Percentiles rank a stretch among this genome's conserved stretches.
phyloP scores from a whole-genome alignment of 2,888 invertebrate genomes.

The Sicus ferrugineus region DNA sequence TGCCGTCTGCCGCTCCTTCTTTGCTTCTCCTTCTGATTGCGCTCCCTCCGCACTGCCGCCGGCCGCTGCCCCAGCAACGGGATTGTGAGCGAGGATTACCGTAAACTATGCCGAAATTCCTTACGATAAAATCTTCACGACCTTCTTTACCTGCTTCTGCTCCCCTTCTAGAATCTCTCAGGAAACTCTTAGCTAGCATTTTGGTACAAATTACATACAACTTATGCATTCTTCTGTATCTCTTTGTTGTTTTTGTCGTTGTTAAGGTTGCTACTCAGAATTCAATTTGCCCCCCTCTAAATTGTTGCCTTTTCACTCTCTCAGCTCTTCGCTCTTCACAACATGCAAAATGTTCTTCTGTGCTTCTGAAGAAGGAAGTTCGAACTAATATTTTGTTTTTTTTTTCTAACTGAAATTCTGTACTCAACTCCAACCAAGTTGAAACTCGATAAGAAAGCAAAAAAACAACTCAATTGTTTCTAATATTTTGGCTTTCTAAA shows the following conservation, averaged over 20 bases:
- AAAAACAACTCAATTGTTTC: neutral
- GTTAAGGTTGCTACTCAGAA: neutral
- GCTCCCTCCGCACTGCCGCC: too few relatives aligned
- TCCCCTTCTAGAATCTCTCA: neutral
- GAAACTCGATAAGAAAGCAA: neutral
- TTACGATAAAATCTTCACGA: conserved; percentile 24
- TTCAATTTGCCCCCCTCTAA: too few relatives aligned
- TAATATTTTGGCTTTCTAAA: neutral
- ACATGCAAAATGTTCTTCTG: neutral
- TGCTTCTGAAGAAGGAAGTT: neutral
- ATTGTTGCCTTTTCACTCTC: neutral
- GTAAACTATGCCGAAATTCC: conserved; percentile 19
- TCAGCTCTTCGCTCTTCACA: neutral
- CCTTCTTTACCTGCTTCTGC: conserved; percentile 6
- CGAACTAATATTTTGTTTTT: conserved; percentile 5
- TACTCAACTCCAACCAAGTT: neutral
- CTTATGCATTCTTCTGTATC: neutral
- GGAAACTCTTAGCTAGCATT: neutral
- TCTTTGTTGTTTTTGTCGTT: neutral
- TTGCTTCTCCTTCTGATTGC: too few relatives aligned
- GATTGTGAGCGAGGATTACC: conserved; percentile 9
- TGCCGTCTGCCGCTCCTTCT: too few relatives aligned
- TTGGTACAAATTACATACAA: neutral
- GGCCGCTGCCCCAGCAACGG: too few relatives aligned
- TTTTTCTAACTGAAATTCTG: neutral